Conservation (phyloP, 2,888 invertebrate genomes). For the Parnassius apollo region DNA sequence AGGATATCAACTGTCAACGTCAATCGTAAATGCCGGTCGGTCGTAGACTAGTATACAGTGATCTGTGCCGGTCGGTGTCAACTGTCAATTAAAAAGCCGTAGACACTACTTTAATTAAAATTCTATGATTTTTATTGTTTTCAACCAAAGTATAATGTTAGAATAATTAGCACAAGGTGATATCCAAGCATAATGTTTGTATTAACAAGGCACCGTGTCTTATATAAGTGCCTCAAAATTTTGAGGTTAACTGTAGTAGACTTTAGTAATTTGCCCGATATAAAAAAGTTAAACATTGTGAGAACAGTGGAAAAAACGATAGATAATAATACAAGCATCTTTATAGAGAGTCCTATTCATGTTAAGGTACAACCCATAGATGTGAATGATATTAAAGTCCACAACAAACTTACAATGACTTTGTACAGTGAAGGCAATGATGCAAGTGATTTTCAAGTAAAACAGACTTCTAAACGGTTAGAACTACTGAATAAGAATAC, state of each 20-base stretch:
- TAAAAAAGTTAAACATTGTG: slow-evolving; percentile 68
- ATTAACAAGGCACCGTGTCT: slow-evolving; percentile 57
- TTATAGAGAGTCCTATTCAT: slow-evolving; percentile 76
- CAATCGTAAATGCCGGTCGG: no score
- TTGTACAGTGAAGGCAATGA: slow-evolving; percentile 71
- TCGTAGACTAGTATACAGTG: no score
- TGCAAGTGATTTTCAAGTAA: slow-evolving; percentile 70
- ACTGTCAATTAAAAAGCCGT: slow-evolving; percentile 44
- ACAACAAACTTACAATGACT: slow-evolving; percentile 71
- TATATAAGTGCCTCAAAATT: slow-evolving; percentile 73
- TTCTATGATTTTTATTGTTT: slow-evolving; percentile 30
- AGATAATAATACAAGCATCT: slow-evolving; percentile 70
- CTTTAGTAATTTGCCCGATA: slow-evolving; percentile 66
- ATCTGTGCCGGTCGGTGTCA: no score
- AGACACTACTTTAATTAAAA: slow-evolving; percentile 41
- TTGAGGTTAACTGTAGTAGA: slow-evolving; percentile 76
- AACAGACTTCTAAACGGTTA: slow-evolving; percentile 71
- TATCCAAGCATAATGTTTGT: slow-evolving; percentile 57
- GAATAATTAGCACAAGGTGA: slow-evolving; percentile 31
- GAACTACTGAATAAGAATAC: slow-evolving; percentile 71
- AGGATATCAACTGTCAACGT: no score
- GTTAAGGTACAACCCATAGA: slow-evolving; percentile 75
- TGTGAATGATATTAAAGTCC: slow-evolving; percentile 66
- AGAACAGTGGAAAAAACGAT: slow-evolving; percentile 75
- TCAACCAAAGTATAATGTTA: slow-evolving; percentile 40